Percentiles rank a stretch among this genome's conserved stretches.
Conservation (phyloP, 2,888 invertebrate species). For the Acrocera orbiculus region DNA sequence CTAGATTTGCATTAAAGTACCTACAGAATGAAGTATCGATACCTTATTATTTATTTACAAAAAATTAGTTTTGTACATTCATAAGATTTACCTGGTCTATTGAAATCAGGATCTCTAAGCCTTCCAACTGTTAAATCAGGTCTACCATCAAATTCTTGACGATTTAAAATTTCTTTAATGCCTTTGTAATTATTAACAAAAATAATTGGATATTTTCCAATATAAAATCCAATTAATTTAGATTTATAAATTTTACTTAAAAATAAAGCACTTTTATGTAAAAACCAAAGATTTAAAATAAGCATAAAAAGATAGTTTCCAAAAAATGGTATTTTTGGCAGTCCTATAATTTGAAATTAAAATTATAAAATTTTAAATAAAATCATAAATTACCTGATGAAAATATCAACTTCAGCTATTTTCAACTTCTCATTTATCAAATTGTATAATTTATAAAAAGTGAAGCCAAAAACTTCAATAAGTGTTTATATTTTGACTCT, state of each 20-base stretch:
- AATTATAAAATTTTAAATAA: not conserved
- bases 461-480: no score
- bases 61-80: no score
- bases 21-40: no score
- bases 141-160: constrained; percentile 45
- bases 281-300: constrained; percentile 34
- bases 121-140: constrained; percentile 32
- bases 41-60: no score
- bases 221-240: constrained; percentile 39
- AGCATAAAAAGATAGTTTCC: constrained; percentile 43
- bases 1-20: no score
- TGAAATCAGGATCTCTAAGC: constrained; percentile 32
- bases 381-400: no score
- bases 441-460: no score
- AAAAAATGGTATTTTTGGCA: constrained; percentile 42
- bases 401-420: no score
- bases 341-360: constrained; percentile 31
- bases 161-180: constrained; percentile 38
- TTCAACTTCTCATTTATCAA: no score
- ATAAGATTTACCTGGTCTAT: constrained; percentile 23
- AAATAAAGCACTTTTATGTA: constrained; percentile 34
- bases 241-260: constrained; percentile 40
- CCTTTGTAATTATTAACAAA: constrained; percentile 36
- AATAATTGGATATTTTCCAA: constrained; percentile 35
- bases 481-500: no score